A percentile compares a stretch with the other conserved stretches of the same genome.
phyloP scores from a whole-genome alignment of 2,888 invertebrate genomes.

The Synanthedon formicaeformis region DNA sequence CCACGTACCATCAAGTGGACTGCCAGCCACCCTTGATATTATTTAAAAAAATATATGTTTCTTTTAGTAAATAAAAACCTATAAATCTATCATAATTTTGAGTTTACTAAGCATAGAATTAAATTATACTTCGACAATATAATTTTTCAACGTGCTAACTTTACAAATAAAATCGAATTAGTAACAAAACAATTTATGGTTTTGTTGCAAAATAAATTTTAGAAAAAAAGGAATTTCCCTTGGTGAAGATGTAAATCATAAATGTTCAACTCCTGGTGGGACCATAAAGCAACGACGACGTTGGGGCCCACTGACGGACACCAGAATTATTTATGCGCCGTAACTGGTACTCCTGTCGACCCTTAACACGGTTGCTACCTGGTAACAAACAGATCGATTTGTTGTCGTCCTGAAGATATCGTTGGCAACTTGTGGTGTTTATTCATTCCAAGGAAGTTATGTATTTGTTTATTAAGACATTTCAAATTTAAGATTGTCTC shows the following conservation, averaged over 20 bases:
- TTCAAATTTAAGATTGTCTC: too few relatives aligned
- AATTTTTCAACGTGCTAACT: too few relatives aligned
- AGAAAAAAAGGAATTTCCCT: slow-evolving; percentile 4
- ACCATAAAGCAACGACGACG: not conserved
- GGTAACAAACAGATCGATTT: not conserved
- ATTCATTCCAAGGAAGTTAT: too few relatives aligned
- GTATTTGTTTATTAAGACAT: too few relatives aligned
- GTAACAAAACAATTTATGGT: not conserved
- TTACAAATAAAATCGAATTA: too few relatives aligned
- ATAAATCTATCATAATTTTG: too few relatives aligned
- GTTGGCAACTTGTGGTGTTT: too few relatives aligned
- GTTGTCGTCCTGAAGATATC: not conserved
- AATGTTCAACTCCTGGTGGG: slow-evolving; percentile 2
- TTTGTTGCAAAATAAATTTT: not conserved
- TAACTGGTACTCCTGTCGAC: slow-evolving; percentile 1
- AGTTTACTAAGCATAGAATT: too few relatives aligned
- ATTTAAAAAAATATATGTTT: too few relatives aligned
- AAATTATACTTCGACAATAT: too few relatives aligned
- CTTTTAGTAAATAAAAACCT: too few relatives aligned
- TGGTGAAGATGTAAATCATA: slow-evolving; percentile 8
- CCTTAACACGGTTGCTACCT: not conserved
- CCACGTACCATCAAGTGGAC: not conserved
- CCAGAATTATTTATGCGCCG: slow-evolving; percentile 1
- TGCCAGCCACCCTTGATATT: not conserved
- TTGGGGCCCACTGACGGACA: not conserved